Percentiles rank a stretch among this genome's conserved stretches.
phyloP scores from a whole-genome alignment of 2,888 invertebrate genomes.

The Rosalia funebris region DNA sequence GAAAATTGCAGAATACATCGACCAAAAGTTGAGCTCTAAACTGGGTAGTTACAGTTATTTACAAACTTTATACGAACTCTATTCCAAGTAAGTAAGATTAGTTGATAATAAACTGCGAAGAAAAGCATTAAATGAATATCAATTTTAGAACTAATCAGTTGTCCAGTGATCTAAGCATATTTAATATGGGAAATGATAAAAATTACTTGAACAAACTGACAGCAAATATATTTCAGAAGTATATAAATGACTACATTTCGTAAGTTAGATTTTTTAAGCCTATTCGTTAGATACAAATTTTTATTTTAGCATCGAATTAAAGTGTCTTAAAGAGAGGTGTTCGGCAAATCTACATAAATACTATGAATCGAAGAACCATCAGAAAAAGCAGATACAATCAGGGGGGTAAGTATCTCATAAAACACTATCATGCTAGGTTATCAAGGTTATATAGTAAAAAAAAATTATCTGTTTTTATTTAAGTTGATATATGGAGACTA shows the following conservation, averaged over 20 bases:
- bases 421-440: slow-evolving; percentile 29
- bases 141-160: slow-evolving; percentile 76
- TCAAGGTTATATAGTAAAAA: too few species aligned
- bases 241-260: slow-evolving; percentile 81
- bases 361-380: slow-evolving; percentile 93
- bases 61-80: slow-evolving; percentile 87
- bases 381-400: slow-evolving; percentile 90
- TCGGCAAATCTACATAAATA: slow-evolving; percentile 81
- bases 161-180: slow-evolving; percentile 76
- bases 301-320: slow-evolving; percentile 72
- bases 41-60: slow-evolving; percentile 89
- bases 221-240: slow-evolving; percentile 82
- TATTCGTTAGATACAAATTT: slow-evolving; percentile 4
- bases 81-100: slow-evolving; percentile 75
- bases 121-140: neutral
- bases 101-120: neutral
- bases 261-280: slow-evolving; percentile 56
- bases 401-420: slow-evolving; percentile 73
- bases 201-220: slow-evolving; percentile 81
- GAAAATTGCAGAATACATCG: slow-evolving; percentile 87
- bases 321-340: slow-evolving; percentile 82
- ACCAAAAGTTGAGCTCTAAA: slow-evolving; percentile 82
- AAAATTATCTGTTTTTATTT: too few species aligned
- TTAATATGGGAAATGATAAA: slow-evolving; percentile 83
- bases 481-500: too few species aligned